A percentile compares a stretch with the other conserved stretches of the same genome.
These are phyloP conservation scores for Epinotia demarniana DNA, from an alignment of 2,888 invertebrate species.

Conservation along the genomic window DNA sequence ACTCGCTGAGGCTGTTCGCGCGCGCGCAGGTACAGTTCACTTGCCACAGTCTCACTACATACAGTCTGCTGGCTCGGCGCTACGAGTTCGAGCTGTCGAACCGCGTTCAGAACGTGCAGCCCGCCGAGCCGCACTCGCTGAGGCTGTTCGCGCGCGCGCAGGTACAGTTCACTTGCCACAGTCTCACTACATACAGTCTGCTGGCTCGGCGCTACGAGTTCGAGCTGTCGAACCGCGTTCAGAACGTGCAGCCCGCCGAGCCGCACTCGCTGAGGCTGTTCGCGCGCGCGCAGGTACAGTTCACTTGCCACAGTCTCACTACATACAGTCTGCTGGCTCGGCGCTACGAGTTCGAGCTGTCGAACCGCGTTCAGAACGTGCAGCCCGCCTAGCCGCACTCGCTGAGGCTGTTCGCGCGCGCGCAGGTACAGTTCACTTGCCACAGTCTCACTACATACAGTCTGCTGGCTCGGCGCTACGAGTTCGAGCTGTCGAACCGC, in stretches of 20 bases:
- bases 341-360: constrained; percentile 82
- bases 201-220: too few species aligned
- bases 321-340: too few species aligned
- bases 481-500: constrained; percentile 96
- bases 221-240: constrained; percentile 94
- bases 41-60: too few species aligned
- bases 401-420: constrained; percentile 88
- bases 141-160: constrained; percentile 87
- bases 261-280: constrained; percentile 87
- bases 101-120: constrained; percentile 93
- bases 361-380: constrained; percentile 96
- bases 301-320: not conserved
- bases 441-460: too few species aligned
- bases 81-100: constrained; percentile 98
- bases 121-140: constrained; percentile 84
- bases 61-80: too few species aligned
- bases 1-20: constrained; percentile 89
- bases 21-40: constrained; percentile 48
- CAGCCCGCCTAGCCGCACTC: constrained; percentile 84
- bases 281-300: constrained; percentile 77
- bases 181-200: too few species aligned
- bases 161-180: constrained; percentile 7
- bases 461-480: too few species aligned
- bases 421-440: too few species aligned
- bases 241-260: constrained; percentile 89